phyloP scores from a whole-genome alignment of 2,888 invertebrate genomes.

The Dione vanillae region DNA sequence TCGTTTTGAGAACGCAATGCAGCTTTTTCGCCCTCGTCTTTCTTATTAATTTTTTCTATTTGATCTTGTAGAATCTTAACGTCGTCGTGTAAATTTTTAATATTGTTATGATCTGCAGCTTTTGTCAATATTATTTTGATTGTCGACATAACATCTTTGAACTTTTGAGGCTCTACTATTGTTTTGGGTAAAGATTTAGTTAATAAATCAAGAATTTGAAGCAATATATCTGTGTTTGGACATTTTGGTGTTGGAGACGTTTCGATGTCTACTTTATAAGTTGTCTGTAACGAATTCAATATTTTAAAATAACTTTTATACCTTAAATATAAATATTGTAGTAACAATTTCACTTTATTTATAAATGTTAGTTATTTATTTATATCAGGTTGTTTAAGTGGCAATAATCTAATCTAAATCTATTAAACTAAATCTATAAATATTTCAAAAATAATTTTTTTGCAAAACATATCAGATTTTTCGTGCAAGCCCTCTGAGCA shows the following conservation, averaged over 20 bases:
- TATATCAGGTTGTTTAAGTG: no score
- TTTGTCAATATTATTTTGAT: slow-evolving; percentile 33
- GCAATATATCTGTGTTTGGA: slow-evolving; percentile 34
- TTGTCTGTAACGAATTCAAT: slow-evolving; percentile 2
- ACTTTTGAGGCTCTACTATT: slow-evolving; percentile 29
- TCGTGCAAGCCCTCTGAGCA: no score
- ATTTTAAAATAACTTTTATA: not conserved
- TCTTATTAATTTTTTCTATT: slow-evolving; percentile 8
- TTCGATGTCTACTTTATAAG: not conserved
- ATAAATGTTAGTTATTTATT: no score
- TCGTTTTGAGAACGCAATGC: not conserved
- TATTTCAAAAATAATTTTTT: no score
- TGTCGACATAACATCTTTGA: slow-evolving; percentile 34
- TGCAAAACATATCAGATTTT: no score
- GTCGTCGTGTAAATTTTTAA: not conserved
- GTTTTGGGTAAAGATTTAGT: slow-evolving; percentile 17
- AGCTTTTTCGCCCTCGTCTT: not conserved
- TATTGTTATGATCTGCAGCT: slow-evolving; percentile 7
- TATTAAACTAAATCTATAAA: no score
- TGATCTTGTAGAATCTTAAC: slow-evolving; percentile 19
- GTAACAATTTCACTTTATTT: not conserved
- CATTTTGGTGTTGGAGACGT: slow-evolving; percentile 23
- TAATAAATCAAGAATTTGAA: slow-evolving; percentile 33
- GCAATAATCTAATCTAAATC: no score
- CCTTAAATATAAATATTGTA: not conserved